phyloP scores from a whole-genome alignment of 2,113 vertebrate genomes.

The Hassar affinis region DNA sequence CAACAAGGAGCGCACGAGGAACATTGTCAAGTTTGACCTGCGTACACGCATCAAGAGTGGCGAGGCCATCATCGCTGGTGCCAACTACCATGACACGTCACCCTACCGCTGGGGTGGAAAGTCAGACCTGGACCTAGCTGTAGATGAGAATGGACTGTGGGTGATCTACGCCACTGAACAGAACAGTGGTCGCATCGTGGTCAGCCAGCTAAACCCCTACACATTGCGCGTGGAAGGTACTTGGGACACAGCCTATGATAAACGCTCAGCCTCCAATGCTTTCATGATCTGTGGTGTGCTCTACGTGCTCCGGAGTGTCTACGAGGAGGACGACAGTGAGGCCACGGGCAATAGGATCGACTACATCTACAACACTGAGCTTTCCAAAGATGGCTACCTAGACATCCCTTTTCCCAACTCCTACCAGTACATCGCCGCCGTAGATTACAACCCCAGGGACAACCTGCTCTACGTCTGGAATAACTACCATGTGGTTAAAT shows the following conservation, averaged over 20 bases:
- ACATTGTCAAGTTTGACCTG: slow-evolving; percentile 97
- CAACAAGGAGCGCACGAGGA: slow-evolving; percentile 97
- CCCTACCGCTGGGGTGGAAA: slow-evolving; percentile 98
- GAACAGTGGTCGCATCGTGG: slow-evolving; percentile 95
- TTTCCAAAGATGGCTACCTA: slow-evolving; percentile 90
- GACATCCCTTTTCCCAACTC: slow-evolving; percentile 97
- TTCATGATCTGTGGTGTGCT: slow-evolving; percentile 99
- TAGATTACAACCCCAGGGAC: slow-evolving; percentile 99
- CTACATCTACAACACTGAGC: slow-evolving; percentile 97
- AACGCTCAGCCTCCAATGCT: slow-evolving; percentile 96
- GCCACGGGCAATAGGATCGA: slow-evolving; percentile 98
- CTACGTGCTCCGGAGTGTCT: slow-evolving; percentile 94
- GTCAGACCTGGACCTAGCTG: slow-evolving; percentile 94
- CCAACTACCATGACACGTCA: slow-evolving; percentile 98
- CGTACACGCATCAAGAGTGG: slow-evolving; percentile 96
- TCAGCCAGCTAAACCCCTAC: slow-evolving; percentile 96
- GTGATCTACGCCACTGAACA: slow-evolving; percentile 99
- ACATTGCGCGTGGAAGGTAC: slow-evolving; percentile 93
- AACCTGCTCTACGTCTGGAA: slow-evolving; percentile 98
- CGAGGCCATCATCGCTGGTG: slow-evolving; percentile 95
- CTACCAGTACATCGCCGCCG: slow-evolving; percentile 97
- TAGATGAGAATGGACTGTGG: slow-evolving; percentile 97
- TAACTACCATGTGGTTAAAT: slow-evolving; percentile 97
- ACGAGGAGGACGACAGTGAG: slow-evolving; percentile 97
- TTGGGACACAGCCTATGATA: slow-evolving; percentile 97